A percentile compares a stretch with the other conserved stretches of the same genome.
These are phyloP conservation scores for Canis aureus DNA, from an alignment of 2,113 vertebrate genomes.

Conservation along the genomic window DNA sequence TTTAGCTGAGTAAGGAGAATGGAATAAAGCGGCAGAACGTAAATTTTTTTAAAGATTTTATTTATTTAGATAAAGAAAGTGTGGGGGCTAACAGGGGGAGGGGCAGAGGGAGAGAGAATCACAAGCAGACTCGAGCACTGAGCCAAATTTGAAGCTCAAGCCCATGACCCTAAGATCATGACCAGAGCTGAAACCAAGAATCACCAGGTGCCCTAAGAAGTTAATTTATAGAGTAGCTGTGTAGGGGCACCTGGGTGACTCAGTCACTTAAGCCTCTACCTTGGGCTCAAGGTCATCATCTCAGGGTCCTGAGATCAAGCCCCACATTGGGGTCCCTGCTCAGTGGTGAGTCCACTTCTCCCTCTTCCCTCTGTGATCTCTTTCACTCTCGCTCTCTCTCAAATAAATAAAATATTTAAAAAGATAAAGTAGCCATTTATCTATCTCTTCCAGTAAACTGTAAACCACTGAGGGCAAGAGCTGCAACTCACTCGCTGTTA, in stretches of 20 bases:
- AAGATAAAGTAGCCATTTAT: neutral
- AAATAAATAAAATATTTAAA: too few species aligned
- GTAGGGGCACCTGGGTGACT: too few species aligned
- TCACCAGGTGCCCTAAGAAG: neutral
- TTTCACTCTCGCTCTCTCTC: too few species aligned
- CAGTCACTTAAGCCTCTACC: too few species aligned
- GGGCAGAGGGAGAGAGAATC: neutral
- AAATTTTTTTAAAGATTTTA: neutral
- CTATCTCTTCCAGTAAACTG: neutral
- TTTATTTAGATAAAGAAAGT: neutral
- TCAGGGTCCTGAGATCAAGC: too few species aligned
- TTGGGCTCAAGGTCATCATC: too few species aligned
- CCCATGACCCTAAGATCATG: neutral
- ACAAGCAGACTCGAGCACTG: neutral
- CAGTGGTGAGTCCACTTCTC: too few species aligned
- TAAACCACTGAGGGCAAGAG: neutral
- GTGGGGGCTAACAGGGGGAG: neutral
- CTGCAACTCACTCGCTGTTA: neutral
- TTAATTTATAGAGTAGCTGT: neutral
- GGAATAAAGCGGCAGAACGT: constrained; percentile 6
- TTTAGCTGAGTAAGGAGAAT: constrained; percentile 10
- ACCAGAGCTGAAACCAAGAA: neutral
- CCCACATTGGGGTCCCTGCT: too few species aligned
- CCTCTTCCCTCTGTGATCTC: too few species aligned
- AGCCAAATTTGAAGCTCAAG: neutral